These are phyloP conservation scores for Gymnorhina tibicen DNA, from an alignment of 2,113 vertebrate genomes.

Conservation along the genomic window DNA sequence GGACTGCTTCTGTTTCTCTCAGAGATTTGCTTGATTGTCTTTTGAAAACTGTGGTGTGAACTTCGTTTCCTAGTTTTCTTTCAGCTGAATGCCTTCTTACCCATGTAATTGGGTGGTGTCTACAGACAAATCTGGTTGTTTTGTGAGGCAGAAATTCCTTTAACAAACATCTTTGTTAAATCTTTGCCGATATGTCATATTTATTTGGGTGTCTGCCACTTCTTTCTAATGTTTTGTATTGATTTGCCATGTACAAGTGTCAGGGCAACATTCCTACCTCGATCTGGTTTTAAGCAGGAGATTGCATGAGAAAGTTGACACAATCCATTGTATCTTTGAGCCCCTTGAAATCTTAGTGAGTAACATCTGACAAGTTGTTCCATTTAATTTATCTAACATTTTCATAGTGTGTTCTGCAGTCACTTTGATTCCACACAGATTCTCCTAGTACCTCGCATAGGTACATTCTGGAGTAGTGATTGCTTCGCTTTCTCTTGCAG, in stretches of 20 bases:
- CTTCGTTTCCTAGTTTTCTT: not conserved
- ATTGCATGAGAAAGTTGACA: not conserved
- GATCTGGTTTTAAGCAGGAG: not conserved
- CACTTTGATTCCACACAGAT: not conserved
- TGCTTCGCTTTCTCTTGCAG: not conserved
- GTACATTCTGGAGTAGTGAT: not conserved
- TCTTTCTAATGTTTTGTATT: not conserved
- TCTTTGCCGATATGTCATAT: not conserved
- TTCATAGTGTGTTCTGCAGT: not conserved
- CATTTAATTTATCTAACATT: not conserved
- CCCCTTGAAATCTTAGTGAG: not conserved
- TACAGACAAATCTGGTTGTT: not conserved
- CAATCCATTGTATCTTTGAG: not conserved
- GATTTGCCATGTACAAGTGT: not conserved
- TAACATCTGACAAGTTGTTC: not conserved
- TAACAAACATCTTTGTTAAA: not conserved
- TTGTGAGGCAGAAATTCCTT: not conserved
- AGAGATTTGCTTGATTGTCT: not conserved
- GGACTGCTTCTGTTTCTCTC: not conserved
- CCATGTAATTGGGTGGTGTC: not conserved
- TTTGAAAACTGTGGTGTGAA: not conserved
- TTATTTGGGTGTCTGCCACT: not conserved
- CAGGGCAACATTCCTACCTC: not conserved
- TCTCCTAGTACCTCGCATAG: fast-evolving
- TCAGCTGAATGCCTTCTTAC: not conserved